Evolutionary conservation across 2,113 vertebrate species (phyloP), one percentile per base, ranked within the genome.

Genomic region (Rana temporaria): DNA sequence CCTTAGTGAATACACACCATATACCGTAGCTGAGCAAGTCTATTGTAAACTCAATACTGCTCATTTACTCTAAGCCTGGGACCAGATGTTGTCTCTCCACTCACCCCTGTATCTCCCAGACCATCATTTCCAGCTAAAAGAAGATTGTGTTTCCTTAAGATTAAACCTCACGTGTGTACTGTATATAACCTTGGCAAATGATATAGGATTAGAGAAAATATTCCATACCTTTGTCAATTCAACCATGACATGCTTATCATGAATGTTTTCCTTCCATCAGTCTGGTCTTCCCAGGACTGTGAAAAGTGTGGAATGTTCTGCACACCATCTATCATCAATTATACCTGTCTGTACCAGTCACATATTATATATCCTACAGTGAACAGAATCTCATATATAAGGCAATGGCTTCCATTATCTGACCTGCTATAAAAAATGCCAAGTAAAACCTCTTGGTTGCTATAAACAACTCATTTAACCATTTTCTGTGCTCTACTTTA

Each of bases 31-130:
- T 56, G 70, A n/a, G 24, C 8, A 57, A 24, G 24, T 34, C 70
- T 34, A 4, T 73, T 48, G 22, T 70, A 22, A 24, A 22, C 53
- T 70, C 20, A 22, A 19, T 30, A 30, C 22, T 56, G 22, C 30
- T 72, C 55, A 72, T 17, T 56, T 14, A 70, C 68, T 24, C 15
- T 55, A 19, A 72, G 52, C 22, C 69, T 72, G 20, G 24, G 52
- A 72, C 52, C 52, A 70, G 42, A n/a, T 70, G 26, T 30, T 5
- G 16, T 16, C 22, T 53, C 69, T 74, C 30, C 22, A 20, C 11
- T 34, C 2, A 74, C 19, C 26, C 15, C 32, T 73, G 57, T 74
- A 18, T 57, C 32, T 74, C n/a, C 26, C 52, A 22, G 17, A 17
- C 14, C 26, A 30, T 2, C 1, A 2, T 30, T 30, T 30, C 26